Evolutionary conservation across 2,888 invertebrate genomes (phyloP).

Genomic region (Drosophila formosana): DNA sequence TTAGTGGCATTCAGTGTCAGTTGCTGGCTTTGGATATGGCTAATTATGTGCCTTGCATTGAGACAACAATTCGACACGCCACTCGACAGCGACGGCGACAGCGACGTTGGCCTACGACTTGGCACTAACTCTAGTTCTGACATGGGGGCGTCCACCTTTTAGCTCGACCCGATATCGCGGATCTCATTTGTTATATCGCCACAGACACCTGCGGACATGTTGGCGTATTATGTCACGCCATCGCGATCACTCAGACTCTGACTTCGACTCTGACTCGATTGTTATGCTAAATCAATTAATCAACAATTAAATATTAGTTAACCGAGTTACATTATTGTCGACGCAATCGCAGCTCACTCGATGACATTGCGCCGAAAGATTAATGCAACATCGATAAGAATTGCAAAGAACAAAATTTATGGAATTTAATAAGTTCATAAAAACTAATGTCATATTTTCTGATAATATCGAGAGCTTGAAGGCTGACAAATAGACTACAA

Average conservation of each 20-base stretch:
- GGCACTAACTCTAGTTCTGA: conserved; percentile 18
- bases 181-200: conserved; percentile 27
- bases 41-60: conserved; percentile 58
- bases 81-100: conserved; percentile 11
- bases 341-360: conserved; percentile 8
- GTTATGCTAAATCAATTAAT: conserved; percentile 55
- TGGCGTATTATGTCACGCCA: conserved; percentile 49
- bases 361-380: conserved; percentile 41
- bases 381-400: conserved; percentile 14
- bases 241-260: conserved; percentile 33
- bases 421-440: conserved; percentile 7
- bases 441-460: neutral
- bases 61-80: conserved; percentile 49
- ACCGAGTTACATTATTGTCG: conserved; percentile 4
- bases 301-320: conserved; percentile 46
- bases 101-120: conserved; percentile 37
- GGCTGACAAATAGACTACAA: neutral
- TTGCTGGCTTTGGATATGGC: conserved; percentile 26
- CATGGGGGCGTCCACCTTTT: conserved; percentile 49
- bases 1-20: conserved; percentile 38
- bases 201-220: conserved; percentile 39
- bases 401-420: conserved; percentile 5
- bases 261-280: conserved; percentile 31
- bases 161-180: conserved; percentile 3
- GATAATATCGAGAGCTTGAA: neutral